These are phyloP conservation scores for Aphrocallistes beatrix DNA, from an alignment of 37 sponge, comb jelly and placozoan species.

Conservation along the genomic window DNA sequence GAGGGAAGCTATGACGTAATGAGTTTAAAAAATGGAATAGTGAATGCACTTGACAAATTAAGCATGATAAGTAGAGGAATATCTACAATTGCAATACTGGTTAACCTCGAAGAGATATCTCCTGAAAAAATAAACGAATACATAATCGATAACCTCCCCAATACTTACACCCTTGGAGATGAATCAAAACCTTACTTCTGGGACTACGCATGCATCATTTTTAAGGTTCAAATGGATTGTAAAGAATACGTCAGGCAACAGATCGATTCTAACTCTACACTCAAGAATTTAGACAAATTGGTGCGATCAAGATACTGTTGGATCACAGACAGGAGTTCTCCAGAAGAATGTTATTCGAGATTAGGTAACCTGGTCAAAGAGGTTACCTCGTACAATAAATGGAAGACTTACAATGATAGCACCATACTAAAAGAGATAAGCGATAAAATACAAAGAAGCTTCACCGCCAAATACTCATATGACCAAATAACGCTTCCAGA, in stretches of 20 bases:
- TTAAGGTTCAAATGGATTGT: neutral
- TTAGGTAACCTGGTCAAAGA: neutral
- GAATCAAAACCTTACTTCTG: neutral
- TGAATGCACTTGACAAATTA: neutral
- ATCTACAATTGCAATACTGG: neutral
- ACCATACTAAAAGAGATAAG: too few relatives aligned
- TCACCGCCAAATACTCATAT: too few relatives aligned
- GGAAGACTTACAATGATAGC: too few relatives aligned
- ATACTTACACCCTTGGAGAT: neutral
- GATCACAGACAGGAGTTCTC: neutral
- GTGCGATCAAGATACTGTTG: neutral
- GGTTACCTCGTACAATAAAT: neutral
- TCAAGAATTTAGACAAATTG: neutral
- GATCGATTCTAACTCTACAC: neutral
- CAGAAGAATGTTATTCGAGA: neutral
- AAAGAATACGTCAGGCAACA: neutral
- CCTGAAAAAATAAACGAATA: neutral
- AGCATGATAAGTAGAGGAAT: neutral
- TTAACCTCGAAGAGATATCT: neutral
- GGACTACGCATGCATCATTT: neutral
- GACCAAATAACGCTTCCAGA: too few relatives aligned
- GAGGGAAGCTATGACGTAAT: neutral
- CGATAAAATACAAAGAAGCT: too few relatives aligned
- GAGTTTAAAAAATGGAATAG: neutral
- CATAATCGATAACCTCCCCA: neutral